Evolutionary conservation across 2,888 invertebrate genomes (phyloP), one percentile per base, ranked within the genome.

Genomic region (Nowickia ferox): DNA sequence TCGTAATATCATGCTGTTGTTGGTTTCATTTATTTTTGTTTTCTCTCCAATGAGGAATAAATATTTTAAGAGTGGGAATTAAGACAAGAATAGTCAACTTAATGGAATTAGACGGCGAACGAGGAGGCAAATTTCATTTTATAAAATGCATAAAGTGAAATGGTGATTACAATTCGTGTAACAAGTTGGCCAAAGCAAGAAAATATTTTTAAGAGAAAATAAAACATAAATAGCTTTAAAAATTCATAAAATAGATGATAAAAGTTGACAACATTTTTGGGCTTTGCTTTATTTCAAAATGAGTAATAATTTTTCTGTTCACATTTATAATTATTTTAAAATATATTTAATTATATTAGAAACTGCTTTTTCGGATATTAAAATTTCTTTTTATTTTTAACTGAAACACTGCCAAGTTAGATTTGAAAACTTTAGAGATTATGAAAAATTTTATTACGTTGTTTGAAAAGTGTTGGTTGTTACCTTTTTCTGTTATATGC

Each of bases 51-150:
- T 59, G 82, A 71, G 55, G 9, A 69, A 63, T 48, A 63, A 63
- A 42, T 82, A 6, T 66, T 63, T 48, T 38, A 57, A 57, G 17
- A 57, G 6, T 61, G 68, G 53, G 69, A 71, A 55, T 75, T 69
- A 72, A 65, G 40, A 66, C 42, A 57, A 66, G 48, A 74, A 66
- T 68, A 44, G 51, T 44, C 66, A 66, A 74, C 74, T 59, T 81
- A 74, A 81, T 81, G 80, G 51, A 74, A 74, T 81, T 81, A 81
- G 80, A 81, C 66, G 42, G 53, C 30, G 30, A 76, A 17, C 11
- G 48, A 48, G 69, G 65, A 63, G 55, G 69, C 22, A 76, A 75
- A 63, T 76, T 76, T 82, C 9, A 22, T 68, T 81, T 55, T 13
- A 55, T 42, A 63, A 48, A 61, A 76, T 42, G 63, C 42, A 48